These are phyloP conservation scores for Cybosia mesomella DNA, from an alignment of 2,888 invertebrate species.

Conservation along the genomic window DNA sequence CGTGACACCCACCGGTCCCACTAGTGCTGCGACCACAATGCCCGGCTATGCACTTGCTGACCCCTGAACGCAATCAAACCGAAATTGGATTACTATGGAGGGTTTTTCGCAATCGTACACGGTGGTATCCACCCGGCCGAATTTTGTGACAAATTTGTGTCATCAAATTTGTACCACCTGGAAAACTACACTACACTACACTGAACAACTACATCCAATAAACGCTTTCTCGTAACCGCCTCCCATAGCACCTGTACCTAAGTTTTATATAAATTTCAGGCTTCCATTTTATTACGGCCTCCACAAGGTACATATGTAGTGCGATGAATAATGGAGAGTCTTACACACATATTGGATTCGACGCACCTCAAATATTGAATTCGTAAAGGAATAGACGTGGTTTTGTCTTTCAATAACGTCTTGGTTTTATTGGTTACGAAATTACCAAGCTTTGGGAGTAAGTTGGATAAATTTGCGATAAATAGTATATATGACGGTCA, in stretches of 20 bases:
- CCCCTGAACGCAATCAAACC: too few species aligned
- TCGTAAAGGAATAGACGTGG: constrained; percentile 40
- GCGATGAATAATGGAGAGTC: constrained; percentile 73
- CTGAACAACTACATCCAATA: constrained; percentile 4
- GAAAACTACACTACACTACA: too few species aligned
- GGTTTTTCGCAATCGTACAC: too few species aligned
- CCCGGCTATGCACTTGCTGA: too few species aligned
- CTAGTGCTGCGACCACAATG: too few species aligned
- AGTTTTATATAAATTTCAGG: constrained; percentile 59
- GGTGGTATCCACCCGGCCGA: too few species aligned
- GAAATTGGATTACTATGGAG: too few species aligned
- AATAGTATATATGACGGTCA: background rate
- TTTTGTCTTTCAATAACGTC: constrained; percentile 53
- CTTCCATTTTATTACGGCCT: constrained; percentile 55
- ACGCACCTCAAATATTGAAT: constrained; percentile 54
- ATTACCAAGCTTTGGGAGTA: constrained; percentile 27
- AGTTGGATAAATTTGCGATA: constrained; percentile 33
- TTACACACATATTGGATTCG: constrained; percentile 67
- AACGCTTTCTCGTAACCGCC: constrained; percentile 24
- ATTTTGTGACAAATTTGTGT: too few species aligned
- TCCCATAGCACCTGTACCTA: constrained; percentile 34
- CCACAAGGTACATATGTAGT: constrained; percentile 58
- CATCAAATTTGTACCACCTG: too few species aligned
- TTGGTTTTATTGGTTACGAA: constrained; percentile 36
- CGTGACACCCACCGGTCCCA: too few species aligned